These are phyloP conservation scores for Chamaea fasciata DNA, from an alignment of 2,113 vertebrate genomes.

Conservation along the genomic window DNA sequence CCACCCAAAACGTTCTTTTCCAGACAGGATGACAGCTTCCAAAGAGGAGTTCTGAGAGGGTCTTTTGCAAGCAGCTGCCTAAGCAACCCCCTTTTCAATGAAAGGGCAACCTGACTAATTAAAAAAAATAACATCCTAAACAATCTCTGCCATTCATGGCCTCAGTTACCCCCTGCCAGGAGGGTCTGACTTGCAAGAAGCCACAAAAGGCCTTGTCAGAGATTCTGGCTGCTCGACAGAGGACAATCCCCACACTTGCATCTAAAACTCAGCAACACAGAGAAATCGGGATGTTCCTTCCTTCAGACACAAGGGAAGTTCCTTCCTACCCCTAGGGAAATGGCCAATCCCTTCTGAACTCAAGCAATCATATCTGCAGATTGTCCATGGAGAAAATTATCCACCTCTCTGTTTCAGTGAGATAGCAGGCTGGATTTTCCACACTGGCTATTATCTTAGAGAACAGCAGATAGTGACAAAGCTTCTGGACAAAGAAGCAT, in stretches of 20 bases:
- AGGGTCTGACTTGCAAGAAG: neutral
- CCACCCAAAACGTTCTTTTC: neutral
- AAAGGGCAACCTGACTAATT: neutral
- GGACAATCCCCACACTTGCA: neutral
- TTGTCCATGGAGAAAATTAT: slow-evolving; percentile 37
- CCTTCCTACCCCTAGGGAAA: neutral
- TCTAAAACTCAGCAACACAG: neutral
- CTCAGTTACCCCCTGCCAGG: neutral
- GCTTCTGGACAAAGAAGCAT: slow-evolving; percentile 46
- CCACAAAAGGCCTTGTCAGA: neutral
- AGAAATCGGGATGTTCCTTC: neutral
- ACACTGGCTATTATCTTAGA: slow-evolving; percentile 43
- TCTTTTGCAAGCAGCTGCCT: neutral
- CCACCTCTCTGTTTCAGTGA: slow-evolving; percentile 33
- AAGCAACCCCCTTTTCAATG: neutral
- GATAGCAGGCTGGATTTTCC: slow-evolving; percentile 64
- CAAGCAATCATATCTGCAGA: slow-evolving; percentile 37
- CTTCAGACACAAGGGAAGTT: neutral
- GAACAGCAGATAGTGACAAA: slow-evolving; percentile 57
- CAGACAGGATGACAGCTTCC: neutral
- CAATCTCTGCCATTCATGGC: neutral
- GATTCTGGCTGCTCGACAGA: neutral
- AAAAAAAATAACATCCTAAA: neutral
- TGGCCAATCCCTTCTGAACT: neutral
- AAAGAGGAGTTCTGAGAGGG: neutral